Evolutionary conservation across 2,113 vertebrate genomes (phyloP), one percentile per base, ranked within the genome.

Genomic region (Cariama cristata): DNA sequence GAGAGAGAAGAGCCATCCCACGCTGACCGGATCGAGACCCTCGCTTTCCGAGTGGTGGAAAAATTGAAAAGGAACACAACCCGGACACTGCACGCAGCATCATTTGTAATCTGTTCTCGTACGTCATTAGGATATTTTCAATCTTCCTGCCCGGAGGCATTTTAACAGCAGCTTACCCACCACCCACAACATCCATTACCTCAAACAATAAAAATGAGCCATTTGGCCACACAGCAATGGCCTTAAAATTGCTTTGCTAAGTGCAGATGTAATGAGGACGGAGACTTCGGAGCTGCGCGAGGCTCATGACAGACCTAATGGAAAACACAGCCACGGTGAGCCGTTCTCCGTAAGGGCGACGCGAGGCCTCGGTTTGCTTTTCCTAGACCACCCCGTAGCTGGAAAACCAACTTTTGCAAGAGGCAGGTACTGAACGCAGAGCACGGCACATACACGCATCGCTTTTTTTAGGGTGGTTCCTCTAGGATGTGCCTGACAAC

Each of bases 171-270:
- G 86, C n/a, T 95, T 96, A 93, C 76, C 72, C 53, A 88, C 63
- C 49, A 62, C 71, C 83, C 93, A 97, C 91, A 96, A 95, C 96
- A 93, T 12, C 72, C 69, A 92, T 97, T 92, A 88, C 80, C 86
- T 96, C 94, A 97, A 97, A 96, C 79, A 97, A 72, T 92, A 94
- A 97, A 84, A 94, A 85, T 22, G 66, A 97, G 67, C 63, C 56
- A 47, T 91, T 93, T 84, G 81, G 79, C 38, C 58, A 74, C 40
- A 67, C 44, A 86, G 52, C 7, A 14, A 79, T 42, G 42, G 86
- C 62, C 42, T 12, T 93, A 79, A 93, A 95, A 96, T 95, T 90
- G 67, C 62, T 80, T 93, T 76, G 91, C 60, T 93, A 87, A 96
- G 20, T 79, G 69, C 38, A 79, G 69, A 64, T 82, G 30, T 50